Conservation (phyloP, 2,797 vertebrate species). For the Vipera ursinii region DNA sequence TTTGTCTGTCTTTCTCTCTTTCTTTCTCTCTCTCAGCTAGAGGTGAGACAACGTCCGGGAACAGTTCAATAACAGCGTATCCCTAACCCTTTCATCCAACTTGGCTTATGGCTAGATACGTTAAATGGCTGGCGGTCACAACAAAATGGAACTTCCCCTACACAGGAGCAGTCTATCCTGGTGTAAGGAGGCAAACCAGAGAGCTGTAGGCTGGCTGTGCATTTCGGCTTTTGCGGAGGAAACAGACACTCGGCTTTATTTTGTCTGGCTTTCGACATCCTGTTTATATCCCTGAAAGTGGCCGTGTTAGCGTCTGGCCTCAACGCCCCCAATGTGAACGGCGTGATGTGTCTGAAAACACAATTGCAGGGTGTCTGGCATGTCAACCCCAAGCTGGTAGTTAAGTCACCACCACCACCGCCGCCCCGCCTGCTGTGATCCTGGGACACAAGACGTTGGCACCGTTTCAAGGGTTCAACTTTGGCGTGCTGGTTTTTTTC, state of each 20-base stretch:
- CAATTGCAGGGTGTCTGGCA: neutral
- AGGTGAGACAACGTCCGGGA: neutral
- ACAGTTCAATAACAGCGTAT: neutral
- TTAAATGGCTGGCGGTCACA: neutral
- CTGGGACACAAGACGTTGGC: neutral
- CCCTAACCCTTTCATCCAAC: neutral
- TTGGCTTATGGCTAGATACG: neutral
- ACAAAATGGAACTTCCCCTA: neutral
- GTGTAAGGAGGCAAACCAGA: neutral
- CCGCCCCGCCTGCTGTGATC: neutral
- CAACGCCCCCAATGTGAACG: no score
- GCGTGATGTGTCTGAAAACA: neutral
- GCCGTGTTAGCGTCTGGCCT: neutral
- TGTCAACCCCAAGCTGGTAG: neutral
- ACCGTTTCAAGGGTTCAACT: neutral
- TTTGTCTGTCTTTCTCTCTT: rapidly evolving
- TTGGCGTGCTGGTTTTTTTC: neutral
- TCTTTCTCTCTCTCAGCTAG: neutral
- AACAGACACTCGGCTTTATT: neutral
- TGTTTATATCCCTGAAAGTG: neutral
- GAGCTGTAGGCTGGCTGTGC: no score
- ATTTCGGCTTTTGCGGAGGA: neutral
- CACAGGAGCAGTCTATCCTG: neutral
- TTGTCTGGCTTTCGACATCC: neutral
- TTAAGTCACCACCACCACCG: neutral